These are phyloP conservation scores for Conchocele bisecta DNA, from an alignment of 2,888 invertebrate species.

Conservation along the genomic window DNA sequence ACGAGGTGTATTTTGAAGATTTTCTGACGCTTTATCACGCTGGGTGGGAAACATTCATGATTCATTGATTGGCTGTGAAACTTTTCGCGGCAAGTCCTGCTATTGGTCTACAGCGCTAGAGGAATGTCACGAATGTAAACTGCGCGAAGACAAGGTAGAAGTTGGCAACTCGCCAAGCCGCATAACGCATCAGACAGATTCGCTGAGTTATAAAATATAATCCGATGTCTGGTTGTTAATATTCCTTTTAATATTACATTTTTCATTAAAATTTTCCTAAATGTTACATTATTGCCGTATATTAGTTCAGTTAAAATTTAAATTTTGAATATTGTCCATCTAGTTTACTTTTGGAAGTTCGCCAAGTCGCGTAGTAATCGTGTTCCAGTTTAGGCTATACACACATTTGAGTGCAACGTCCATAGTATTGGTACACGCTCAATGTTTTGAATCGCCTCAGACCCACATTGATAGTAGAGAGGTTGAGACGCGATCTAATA, in stretches of 20 bases:
- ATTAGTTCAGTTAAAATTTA: too few relatives aligned
- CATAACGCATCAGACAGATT: conserved; percentile 36
- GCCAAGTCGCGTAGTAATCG: conserved; percentile 65
- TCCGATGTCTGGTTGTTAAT: conserved; percentile 62
- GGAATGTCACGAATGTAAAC: conserved; percentile 68
- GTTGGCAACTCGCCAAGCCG: conserved; percentile 51
- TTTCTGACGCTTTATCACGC: too few relatives aligned
- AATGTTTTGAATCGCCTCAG: conserved; percentile 61
- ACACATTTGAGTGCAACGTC: conserved; percentile 66
- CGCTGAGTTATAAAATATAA: conserved; percentile 44
- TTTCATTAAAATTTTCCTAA: background rate
- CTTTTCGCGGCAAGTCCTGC: conserved; percentile 61
- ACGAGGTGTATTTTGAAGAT: too few relatives aligned
- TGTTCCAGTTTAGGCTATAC: conserved; percentile 56
- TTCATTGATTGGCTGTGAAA: conserved; percentile 49
- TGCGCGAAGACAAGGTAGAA: conserved; percentile 55
- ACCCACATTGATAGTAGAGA: conserved; percentile 44
- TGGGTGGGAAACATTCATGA: conserved; percentile 57
- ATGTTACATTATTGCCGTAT: background rate
- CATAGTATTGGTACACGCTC: conserved; percentile 74
- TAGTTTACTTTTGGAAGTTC: conserved; percentile 50
- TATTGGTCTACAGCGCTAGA: conserved; percentile 60
- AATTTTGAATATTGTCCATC: too few relatives aligned
- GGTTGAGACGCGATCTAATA: conserved; percentile 43
- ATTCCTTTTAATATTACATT: background rate